Evolutionary conservation across 1,140 invertebrate species (phyloP), one percentile per base, ranked within the genome.

Genomic region (Pogonognathellus flavescens): DNA sequence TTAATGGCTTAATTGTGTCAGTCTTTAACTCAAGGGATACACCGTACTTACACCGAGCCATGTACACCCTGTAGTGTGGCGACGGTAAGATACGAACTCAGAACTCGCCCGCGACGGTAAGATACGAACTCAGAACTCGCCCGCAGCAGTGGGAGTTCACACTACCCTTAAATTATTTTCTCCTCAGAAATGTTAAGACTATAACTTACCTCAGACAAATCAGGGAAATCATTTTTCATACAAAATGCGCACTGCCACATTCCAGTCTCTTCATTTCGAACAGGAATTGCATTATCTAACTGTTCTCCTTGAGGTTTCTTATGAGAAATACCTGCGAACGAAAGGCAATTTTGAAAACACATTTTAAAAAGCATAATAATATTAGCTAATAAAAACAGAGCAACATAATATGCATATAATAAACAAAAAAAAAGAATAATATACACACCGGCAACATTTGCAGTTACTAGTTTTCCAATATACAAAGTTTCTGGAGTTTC

Each of bases 231-330:
- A 90, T 97, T 97, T 89, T 97, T 98, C 86, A 96, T 91, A 92
- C 98, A 99, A 90, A 99, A 99, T 0, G 97, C 97, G 92, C 98
- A 99, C 90, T 97, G 96, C 97, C 97, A 99, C 8, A 98, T 92
- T 6, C 96, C 96, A 52, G 96, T 97, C 89, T 98, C 97, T 84
- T 98, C 96, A 89, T 98, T 97, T 87, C 97, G 93, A 18, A 98
- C 95, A 0, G 98, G 98, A 92, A 98, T 98, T 0, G 97, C 97
- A 89, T 97, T 94, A 90, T 99, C 97, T 18, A 99, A 90, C 91
- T 98, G 96, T 86, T 99, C 97, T 14, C 95, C 94, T 89, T 97
- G 95, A 0, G 97, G 97, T 90, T 97, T 97, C 84, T 95, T 94
- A 84, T 97, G 94, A 20, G 95, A 94, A 85, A 97, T 96, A 1